Evolutionary conservation across 2,888 invertebrate genomes (phyloP), one percentile per base, ranked within the genome.

Genomic region (Hydrotaea diabolus): DNA sequence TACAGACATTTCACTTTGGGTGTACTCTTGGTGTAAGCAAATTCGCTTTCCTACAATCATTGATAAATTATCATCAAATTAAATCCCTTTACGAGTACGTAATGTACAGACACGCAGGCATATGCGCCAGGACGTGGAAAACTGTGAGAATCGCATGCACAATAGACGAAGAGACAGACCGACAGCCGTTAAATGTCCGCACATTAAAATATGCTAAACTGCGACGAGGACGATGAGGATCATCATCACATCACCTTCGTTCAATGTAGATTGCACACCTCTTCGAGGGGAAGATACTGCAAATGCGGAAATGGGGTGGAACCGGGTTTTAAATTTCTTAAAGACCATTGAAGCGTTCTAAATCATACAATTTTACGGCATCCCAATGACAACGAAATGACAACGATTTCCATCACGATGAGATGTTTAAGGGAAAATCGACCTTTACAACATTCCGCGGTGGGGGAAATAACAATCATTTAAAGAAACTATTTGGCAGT

Each of bases 271-370:
- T 59, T 19, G 55, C 15, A 55, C 59, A 77, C 39, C 53, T 46
- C 23, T 59, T 17, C 1, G 19, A 17, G 59, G 19, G 15, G 9
- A 77, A 46, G 49, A 49, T 46, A 59, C 8, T 1, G 49, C 39
- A 7, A 46, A 43, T 75, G 64, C 66, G 84, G 76, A 85, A 85
- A 82, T 78, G 66, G 76, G 78, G 78, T 81, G 79, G 73, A 79
- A 81, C 82, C 66, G 69, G 72, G 75, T 81, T 78, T 78, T 72
- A 71, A 64, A 49, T 78, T 75, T 75, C 78, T 75, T 59, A 19
- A 75, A 71, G 77, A 39, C 39, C 57, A 43, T 75, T 75, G 26
- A 11, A 75, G 77, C 73, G 62, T 57, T 66, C 0, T 9, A 66
- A 13, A 66, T 43, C 19, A 9, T 43, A 13, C 23, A 11, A 21